Conservation (phyloP, 1,140 invertebrate species). For the Drosophila truncata region DNA sequence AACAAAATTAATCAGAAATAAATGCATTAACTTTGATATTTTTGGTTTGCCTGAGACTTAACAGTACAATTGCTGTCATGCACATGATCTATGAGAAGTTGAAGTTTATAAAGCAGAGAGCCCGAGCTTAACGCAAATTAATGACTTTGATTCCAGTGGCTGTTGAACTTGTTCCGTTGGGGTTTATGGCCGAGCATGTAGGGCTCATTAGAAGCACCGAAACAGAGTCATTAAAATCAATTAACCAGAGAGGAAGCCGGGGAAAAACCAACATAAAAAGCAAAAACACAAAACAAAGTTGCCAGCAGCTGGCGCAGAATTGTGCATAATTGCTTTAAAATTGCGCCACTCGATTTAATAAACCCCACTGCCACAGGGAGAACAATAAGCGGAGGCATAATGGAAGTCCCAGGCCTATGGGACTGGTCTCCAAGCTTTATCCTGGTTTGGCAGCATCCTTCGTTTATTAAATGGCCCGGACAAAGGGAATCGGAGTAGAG, state of each 20-base stretch:
- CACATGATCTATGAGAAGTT: conserved; percentile 33
- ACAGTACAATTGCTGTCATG: conserved; percentile 10
- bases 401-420: conserved; percentile 22
- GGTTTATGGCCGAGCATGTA: conserved; percentile 46
- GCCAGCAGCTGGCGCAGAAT: conserved; percentile 13
- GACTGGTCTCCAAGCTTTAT: conserved; percentile 17
- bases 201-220: conserved; percentile 43
- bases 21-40: not conserved
- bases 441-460: conserved; percentile 27
- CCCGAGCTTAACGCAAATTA: conserved; percentile 43
- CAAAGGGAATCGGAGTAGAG: conserved; percentile 15
- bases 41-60: conserved; percentile 26
- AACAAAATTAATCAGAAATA: conserved; percentile 22
- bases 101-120: conserved; percentile 24
- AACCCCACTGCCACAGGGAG: conserved; percentile 12
- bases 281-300: conserved; percentile 39
- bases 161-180: conserved; percentile 45
- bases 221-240: conserved; percentile 55
- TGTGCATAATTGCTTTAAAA: conserved; percentile 68
- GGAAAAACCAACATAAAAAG: conserved; percentile 20
- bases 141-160: conserved; percentile 43
- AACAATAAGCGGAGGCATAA: conserved; percentile 33
- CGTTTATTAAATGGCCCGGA: conserved; percentile 36
- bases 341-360: conserved; percentile 67
- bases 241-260: conserved; percentile 26